Conservation (phyloP, 2,797 vertebrate genomes). For the Sebastes matsubarae region DNA sequence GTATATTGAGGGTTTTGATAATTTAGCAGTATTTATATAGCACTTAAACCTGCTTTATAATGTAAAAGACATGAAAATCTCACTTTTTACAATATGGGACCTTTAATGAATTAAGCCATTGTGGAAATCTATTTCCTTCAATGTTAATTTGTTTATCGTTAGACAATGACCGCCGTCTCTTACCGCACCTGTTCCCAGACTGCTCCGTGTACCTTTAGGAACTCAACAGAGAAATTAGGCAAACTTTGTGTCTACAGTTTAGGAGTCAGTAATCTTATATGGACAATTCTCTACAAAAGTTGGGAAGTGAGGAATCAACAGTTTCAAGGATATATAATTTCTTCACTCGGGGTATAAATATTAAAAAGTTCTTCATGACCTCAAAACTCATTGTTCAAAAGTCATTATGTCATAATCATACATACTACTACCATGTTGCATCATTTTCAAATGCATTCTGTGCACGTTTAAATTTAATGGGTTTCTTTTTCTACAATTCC, state of each 20-base stretch:
- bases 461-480: not conserved
- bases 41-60: too few relatives aligned
- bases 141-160: not conserved
- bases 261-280: not conserved
- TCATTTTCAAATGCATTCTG: not conserved
- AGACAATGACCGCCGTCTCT: not conserved
- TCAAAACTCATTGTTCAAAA: not conserved
- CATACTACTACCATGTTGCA: not conserved
- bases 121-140: not conserved
- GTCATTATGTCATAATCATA: not conserved
- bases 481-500: not conserved
- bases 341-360: not conserved
- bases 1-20: too few relatives aligned
- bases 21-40: too few relatives aligned
- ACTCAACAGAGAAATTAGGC: not conserved
- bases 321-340: not conserved
- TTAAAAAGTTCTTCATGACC: not conserved
- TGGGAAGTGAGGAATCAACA: not conserved
- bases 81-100: too few relatives aligned
- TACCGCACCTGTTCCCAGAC: not conserved
- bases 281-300: not conserved
- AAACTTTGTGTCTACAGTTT: not conserved
- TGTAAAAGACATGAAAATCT: too few relatives aligned
- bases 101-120: not conserved
- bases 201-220: not conserved